Base-by-base conservation (phyloP, 53 echinoderm and acorn worm genomes). In the Antedon mediterranea region DNA sequence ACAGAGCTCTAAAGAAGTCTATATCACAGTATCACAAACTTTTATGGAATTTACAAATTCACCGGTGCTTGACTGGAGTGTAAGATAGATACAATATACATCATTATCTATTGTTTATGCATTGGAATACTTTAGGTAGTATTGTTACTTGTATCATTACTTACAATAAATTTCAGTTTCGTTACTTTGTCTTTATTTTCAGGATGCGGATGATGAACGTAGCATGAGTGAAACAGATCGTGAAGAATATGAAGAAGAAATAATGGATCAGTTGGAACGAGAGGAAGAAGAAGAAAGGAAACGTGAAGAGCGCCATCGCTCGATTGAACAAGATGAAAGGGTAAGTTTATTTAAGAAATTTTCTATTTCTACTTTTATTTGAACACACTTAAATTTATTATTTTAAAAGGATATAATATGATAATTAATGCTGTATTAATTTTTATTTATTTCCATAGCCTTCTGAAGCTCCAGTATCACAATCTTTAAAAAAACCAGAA, bases 241-340 rank as follows among this genome's bases (percentile, higher is more conserved):
- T 32, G 86, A 86, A 34, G 32, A 75, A 28, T 77, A 82, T 37
- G 92, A 91, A 78, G 79, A 74, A 32, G 88, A 82, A 31, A 91
- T 90, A 77, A 85, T 89, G 82, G 57, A 84, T 11, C 70, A 76
- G 43, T 73, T 91, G 74, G 33, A 89, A 80, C 30, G 75, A 32
- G 87, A 90, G 43, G 82, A 82, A 74, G 85, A 76, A 43, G 79
- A 43, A 2, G 86, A 85, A 32, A 72, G 83, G 32, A 79, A 89
- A 71, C 72, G 71, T 27, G 88, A 88, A 72, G 79, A 81, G 44
- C 71, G 84, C 43, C 92, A 91, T 70, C 78, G 70, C 27, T 70
- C 31, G 13, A 86, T 86, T 34, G 82, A 88, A 76, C 74, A 86
- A 3, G 86, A 91, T 77, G 86, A 86, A 32, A 11, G 9, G 57